Evolutionary conservation across 2,797 vertebrate genomes (phyloP), one percentile per base, ranked within the genome.

Genomic region (Siniperca scherzeri): DNA sequence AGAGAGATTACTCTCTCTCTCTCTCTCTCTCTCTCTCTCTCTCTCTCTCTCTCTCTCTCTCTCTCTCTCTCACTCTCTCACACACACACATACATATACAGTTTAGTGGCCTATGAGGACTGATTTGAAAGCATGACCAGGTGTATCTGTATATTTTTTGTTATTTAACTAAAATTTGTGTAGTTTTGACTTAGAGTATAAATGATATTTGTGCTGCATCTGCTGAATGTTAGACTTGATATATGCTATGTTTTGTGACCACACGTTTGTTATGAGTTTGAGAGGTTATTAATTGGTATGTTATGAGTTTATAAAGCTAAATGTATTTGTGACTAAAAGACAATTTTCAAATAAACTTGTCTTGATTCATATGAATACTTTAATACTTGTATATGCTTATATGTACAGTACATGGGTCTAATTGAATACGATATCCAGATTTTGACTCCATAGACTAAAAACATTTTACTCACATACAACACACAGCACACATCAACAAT

Each of bases 1-100:
- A 16, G 5, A 64, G 42, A 46, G 59, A 78, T 70, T 74, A 59
- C 25, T 36, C 38, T 67, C 25, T 27, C 48, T 36, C n/a, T 36
- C n/a, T 53, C 22, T 16, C 33, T 30, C 30, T 30, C 30, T 30
- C 30, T 30, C 30, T 30, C 3, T 19, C 17, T 19, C n/a, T 21
- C 57, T 13, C 21, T 33, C 55, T 14, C 2, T 14, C n/a, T 19
- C 17, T 19, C n/a, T 19, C 57, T 13, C 21, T 33, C 55, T 14
- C 2, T 13, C n/a, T 56, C 53, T 27, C 42, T 5, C 44, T 12
- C 17, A 22, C 14, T 7, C 16, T 67, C 27, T 38, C 52, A 70
- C 38, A 55, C 5, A 76, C 30, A 48, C 30, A 52, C 36, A 42
- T 2, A 33, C 8, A 27, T 4, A 2, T 4, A 56, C n/a, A 25